A percentile compares a stretch with the other conserved stretches of the same genome.
Conservation (phyloP, 2,113 vertebrate species). For the Rattus rattus region DNA sequence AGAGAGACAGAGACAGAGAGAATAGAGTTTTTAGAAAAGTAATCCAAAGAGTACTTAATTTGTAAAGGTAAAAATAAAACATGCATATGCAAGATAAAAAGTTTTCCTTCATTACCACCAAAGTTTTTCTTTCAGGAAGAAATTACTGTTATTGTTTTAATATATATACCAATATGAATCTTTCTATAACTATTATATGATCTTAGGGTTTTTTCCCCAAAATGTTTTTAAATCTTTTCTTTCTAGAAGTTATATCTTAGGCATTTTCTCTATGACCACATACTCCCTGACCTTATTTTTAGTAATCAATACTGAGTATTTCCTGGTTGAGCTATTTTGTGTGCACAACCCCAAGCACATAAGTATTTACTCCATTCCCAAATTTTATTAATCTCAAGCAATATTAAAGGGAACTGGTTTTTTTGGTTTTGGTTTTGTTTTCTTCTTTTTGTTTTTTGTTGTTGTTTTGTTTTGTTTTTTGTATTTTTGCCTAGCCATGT, state of each 20-base stretch:
- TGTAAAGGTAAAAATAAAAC: not conserved
- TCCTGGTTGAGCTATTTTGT: slow-evolving; percentile 25
- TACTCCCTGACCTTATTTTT: slow-evolving; percentile 1
- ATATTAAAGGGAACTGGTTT: not conserved
- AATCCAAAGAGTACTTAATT: not conserved
- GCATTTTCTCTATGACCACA: not conserved
- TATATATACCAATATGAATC: not conserved
- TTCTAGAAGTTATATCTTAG: slow-evolving; percentile 19
- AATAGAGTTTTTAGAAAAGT: too few relatives aligned
- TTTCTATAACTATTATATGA: slow-evolving; percentile 4
- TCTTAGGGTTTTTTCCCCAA: not conserved
- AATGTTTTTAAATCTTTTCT: not conserved
- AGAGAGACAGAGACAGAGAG: too few relatives aligned
- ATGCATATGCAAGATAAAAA: not conserved
- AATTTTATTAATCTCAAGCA: not conserved
- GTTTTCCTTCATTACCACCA: not conserved
- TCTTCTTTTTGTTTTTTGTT: too few relatives aligned
- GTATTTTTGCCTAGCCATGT: not conserved
- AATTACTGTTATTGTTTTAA: slow-evolving; percentile 1
- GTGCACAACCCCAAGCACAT: not conserved
- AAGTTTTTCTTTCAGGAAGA: not conserved
- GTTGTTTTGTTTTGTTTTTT: too few relatives aligned
- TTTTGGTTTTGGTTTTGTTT: too few relatives aligned
- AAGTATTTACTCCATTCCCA: not conserved
- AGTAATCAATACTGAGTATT: not conserved